A percentile compares a stretch with the other conserved stretches of the same genome.
Evolutionary conservation across 2,113 vertebrate genomes (phyloP).

Genomic region (Brachyhypopomus gauderio): DNA sequence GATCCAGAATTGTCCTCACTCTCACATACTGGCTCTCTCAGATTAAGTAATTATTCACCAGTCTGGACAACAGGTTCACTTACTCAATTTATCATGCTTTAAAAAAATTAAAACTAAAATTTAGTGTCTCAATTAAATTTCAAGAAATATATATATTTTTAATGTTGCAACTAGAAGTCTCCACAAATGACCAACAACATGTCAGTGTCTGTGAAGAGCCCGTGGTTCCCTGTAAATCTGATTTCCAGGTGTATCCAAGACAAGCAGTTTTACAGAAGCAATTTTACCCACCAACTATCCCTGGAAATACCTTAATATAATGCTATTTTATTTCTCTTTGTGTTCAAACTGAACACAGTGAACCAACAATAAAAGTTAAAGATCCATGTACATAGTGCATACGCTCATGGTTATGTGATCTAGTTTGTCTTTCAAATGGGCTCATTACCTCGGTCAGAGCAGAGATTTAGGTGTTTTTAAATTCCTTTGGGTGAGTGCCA

Average conservation of each 20-base stretch:
- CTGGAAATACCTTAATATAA: not conserved
- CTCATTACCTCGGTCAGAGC: not conserved
- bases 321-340: not conserved
- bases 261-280: not conserved
- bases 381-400: no score
- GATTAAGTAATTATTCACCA: no score
- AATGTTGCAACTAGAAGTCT: not conserved
- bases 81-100: no score
- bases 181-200: conserved; percentile 14
- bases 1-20: no score
- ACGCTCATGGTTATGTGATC: no score
- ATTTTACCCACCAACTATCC: not conserved
- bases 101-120: no score
- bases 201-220: conserved; percentile 10
- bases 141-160: not conserved
- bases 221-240: conserved; percentile 12
- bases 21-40: no score
- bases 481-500: not conserved
- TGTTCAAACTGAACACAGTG: no score
- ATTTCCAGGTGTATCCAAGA: conserved; percentile 16
- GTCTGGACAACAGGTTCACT: no score
- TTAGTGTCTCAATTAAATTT: no score
- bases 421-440: not conserved
- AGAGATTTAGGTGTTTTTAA: not conserved
- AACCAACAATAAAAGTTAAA: no score